Base-by-base conservation (phyloP, 2,888 invertebrate genomes). In the Eupeodes latifasciatus region DNA sequence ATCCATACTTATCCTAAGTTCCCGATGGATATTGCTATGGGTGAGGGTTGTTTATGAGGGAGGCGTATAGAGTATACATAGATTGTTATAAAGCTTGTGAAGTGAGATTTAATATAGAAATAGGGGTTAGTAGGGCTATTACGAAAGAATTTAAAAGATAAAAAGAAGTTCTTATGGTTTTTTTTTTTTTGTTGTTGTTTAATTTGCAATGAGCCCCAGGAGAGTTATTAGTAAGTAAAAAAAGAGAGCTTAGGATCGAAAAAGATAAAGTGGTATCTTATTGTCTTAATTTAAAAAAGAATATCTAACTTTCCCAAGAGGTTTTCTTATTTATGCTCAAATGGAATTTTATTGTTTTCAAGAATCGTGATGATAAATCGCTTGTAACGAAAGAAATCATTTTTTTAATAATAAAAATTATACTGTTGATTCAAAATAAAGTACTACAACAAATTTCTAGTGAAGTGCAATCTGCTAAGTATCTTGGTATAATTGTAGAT, bases 1-100 rank as follows among this genome's bases (percentile, higher is more conserved):
- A 40, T 44, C 66, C 66, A 76, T 80, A 64, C 49, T 66, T 64
- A 75, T 71, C 74, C 51, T 67, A 67, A 77, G 77, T 77, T 40
- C 40, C 77, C 34, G 5, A 51, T 44, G 51, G 66, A 16, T 36
- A 53, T 14, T 55, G 12, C 11, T 62, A 47, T 14, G 34, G 4
- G 27, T 40, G 40, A 40, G 40, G 9, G 4, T 40, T 40, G 40
- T 27, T 27, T 27, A 40, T 40, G 40, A 40, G 40, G 5, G 40
- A 40, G 6, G 9, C 40, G 40, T 5, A 40, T 7, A 9, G n/a
- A 10, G 14, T 49, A 19, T 11, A 51, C 2, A 9, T 11, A 47
- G 19, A 47, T 1, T 34, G 5, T 5, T 40, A 40, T 7, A 40
- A 69, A n/a, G 36, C 19, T 36, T 5, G 19, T 66, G 12, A 64